These are phyloP conservation scores for Pyrocoelia pectoralis DNA, from an alignment of 2,888 invertebrate genomes.

Conservation along the genomic window DNA sequence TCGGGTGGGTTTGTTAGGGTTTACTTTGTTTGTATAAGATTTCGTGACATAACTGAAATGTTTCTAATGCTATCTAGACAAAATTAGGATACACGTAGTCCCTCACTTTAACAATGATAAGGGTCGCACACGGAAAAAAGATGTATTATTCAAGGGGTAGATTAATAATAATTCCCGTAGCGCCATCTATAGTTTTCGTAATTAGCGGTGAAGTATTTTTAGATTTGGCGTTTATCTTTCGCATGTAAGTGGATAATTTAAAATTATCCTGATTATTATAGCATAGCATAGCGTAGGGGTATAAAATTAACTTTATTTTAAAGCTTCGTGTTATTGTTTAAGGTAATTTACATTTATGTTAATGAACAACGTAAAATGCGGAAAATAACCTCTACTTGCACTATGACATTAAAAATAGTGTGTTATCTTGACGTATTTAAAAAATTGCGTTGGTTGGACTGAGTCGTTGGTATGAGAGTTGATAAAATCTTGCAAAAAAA, in stretches of 20 bases:
- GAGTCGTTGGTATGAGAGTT: not conserved
- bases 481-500: not conserved
- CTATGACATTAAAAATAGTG: conserved; percentile 12
- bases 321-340: conserved; percentile 10
- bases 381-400: conserved; percentile 9
- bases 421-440: conserved; percentile 6
- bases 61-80: not conserved
- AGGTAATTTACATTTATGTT: conserved; percentile 11
- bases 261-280: conserved; percentile 4
- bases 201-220: not conserved
- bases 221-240: not conserved
- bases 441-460: not conserved
- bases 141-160: too few relatives aligned
- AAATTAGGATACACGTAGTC: not conserved
- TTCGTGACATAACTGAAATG: conserved; percentile 1
- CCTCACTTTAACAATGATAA: too few relatives aligned
- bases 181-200: too few relatives aligned
- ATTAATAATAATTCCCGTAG: too few relatives aligned
- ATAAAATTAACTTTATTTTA: conserved; percentile 11
- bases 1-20: not conserved
- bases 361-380: conserved; percentile 3
- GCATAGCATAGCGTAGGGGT: not conserved
- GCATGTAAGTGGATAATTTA: conserved; percentile 6
- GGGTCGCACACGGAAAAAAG: too few relatives aligned
- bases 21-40: conserved; percentile 1